Conservation (phyloP, 2,113 vertebrate species). For the Urocitellus parryii region DNA sequence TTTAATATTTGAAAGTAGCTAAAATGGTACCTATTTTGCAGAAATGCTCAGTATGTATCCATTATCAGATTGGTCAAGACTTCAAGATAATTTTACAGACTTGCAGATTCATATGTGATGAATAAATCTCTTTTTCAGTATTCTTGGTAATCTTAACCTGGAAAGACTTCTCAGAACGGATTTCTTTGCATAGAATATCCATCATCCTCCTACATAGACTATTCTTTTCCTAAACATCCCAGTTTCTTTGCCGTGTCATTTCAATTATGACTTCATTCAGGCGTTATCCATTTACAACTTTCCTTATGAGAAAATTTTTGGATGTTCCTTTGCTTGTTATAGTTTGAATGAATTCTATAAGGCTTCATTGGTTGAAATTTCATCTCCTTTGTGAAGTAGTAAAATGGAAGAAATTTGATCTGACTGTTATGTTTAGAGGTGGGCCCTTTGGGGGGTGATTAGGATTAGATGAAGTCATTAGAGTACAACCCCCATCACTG, state of each 20-base stretch:
- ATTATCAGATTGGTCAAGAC: neutral
- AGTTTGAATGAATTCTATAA: neutral
- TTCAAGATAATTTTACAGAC: neutral
- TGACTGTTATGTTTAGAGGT: neutral
- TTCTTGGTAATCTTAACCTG: neutral
- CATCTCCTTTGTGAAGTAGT: neutral
- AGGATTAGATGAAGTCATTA: neutral
- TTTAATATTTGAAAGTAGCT: neutral
- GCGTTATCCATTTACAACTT: neutral
- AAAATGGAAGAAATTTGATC: neutral
- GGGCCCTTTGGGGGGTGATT: neutral
- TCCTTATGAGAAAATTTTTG: neutral
- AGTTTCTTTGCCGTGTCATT: neutral
- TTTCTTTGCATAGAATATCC: neutral
- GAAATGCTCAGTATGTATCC: neutral
- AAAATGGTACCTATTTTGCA: neutral
- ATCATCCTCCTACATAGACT: neutral
- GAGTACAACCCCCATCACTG: neutral
- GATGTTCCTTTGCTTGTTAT: neutral
- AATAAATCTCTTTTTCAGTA: neutral
- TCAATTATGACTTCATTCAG: neutral
- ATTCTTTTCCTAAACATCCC: neutral
- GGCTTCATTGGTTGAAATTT: neutral
- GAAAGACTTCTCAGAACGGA: neutral
- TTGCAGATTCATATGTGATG: neutral